phyloP scores from a whole-genome alignment of 1,140 invertebrate genomes.

The Odontomachus brunneus region DNA sequence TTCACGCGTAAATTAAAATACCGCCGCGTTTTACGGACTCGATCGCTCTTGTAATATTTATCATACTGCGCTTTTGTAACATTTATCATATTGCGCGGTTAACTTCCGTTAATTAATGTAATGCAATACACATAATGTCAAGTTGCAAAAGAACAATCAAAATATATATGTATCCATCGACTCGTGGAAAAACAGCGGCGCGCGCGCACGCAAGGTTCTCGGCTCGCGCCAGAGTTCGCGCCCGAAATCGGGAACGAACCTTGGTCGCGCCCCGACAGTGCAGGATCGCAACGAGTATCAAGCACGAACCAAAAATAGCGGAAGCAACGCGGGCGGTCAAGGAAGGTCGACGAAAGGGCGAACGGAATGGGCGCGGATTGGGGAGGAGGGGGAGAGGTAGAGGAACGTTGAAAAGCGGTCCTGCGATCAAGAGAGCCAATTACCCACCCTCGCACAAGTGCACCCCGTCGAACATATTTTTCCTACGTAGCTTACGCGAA shows the following conservation, averaged over 20 bases:
- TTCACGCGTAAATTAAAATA: slow-evolving; percentile 57
- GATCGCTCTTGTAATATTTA: too few relatives aligned
- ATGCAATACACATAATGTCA: slow-evolving; percentile 55
- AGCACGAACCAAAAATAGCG: slow-evolving; percentile 42
- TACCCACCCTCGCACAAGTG: slow-evolving; percentile 72
- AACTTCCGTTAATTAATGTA: slow-evolving; percentile 56
- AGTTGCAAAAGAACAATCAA: slow-evolving; percentile 37
- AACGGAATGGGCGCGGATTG: too few relatives aligned
- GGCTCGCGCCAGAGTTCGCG: too few relatives aligned
- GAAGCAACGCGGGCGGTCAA: slow-evolving; percentile 38
- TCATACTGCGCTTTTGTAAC: too few relatives aligned
- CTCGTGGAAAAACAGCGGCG: slow-evolving; percentile 28
- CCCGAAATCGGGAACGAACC: too few relatives aligned
- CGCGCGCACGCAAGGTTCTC: not conserved
- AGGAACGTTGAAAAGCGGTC: slow-evolving; percentile 75
- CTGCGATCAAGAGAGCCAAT: slow-evolving; percentile 84
- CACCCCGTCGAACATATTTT: slow-evolving; percentile 76
- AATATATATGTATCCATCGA: slow-evolving; percentile 15
- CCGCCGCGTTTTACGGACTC: slow-evolving; percentile 53
- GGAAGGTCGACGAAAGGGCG: slow-evolving; percentile 24
- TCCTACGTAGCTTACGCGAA: slow-evolving; percentile 77
- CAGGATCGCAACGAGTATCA: slow-evolving; percentile 36
- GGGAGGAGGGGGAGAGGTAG: too few relatives aligned
- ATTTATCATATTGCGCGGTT: slow-evolving; percentile 58
- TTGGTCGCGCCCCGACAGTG: not conserved